Conservation (phyloP, 1,140 invertebrate genomes). For the Drosophila pseudoananassae region DNA sequence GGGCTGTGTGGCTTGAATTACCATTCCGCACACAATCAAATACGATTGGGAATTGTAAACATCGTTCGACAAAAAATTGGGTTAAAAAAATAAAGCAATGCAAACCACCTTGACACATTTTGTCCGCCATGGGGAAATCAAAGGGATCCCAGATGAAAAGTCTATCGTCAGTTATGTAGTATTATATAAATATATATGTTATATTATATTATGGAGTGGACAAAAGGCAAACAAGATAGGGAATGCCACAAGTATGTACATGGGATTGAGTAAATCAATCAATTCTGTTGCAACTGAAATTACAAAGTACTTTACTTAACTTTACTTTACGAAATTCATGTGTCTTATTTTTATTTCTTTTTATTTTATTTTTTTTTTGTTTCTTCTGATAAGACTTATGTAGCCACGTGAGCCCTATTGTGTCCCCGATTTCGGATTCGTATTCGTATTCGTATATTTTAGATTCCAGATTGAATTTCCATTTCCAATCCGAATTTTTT, state of each 20-base stretch:
- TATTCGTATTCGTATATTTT: slow-evolving; percentile 13
- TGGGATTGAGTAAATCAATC: slow-evolving; percentile 29
- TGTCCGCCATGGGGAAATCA: slow-evolving; percentile 3
- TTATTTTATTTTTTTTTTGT: background rate
- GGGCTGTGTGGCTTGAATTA: slow-evolving; percentile 21
- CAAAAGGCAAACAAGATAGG: slow-evolving; percentile 5
- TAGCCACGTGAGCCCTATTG: slow-evolving; percentile 57
- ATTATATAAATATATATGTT: background rate
- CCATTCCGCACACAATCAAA: slow-evolving; percentile 14
- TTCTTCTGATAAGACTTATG: slow-evolving; percentile 43
- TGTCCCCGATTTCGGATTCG: slow-evolving; percentile 33
- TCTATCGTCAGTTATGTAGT: background rate
- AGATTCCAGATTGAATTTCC: slow-evolving; percentile 8
- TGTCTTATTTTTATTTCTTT: background rate
- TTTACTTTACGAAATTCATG: slow-evolving; percentile 45
- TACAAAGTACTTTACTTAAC: slow-evolving; percentile 25
- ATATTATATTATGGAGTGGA: background rate
- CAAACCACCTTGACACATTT: slow-evolving; percentile 78
- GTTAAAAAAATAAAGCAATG: slow-evolving; percentile 76
- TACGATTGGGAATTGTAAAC: slow-evolving; percentile 14
- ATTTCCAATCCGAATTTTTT: slow-evolving; percentile 24
- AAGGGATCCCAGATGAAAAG: slow-evolving; percentile 1
- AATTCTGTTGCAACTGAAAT: slow-evolving; percentile 62
- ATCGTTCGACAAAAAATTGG: slow-evolving; percentile 54
- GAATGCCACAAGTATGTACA: background rate